Base-by-base conservation (phyloP, 2,113 vertebrate genomes). In the Halichoerus grypus region DNA sequence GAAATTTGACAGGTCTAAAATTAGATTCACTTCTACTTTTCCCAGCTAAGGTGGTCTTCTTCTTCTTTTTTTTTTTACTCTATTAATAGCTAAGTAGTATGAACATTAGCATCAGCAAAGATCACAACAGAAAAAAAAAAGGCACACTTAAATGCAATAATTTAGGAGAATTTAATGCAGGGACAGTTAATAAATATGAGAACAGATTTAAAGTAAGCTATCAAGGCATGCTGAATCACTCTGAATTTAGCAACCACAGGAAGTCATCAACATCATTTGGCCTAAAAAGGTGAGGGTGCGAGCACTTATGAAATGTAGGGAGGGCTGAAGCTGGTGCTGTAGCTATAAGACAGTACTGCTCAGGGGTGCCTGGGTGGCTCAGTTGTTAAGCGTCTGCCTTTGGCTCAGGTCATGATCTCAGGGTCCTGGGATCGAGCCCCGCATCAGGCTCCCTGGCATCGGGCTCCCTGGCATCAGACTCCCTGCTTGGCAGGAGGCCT, bases 11-110 rank as follows among this genome's bases (percentile, higher is more conserved):
- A 84, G 10, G 11, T 79, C 12, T 94, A 87, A 79, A 87, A 71
- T 74, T 89, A 61, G 83, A 94, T 94, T 94, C 22, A 74, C 14
- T 22, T 97, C 33, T 80, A 24, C 22, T 74, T 95, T 95, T 7
- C 19, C 14, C 10, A 92, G 55, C 28, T 80, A 76, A 69, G 0
- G 1, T 36, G 22, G 7, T 3, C 14, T 1, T 49, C 18, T 57
- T 97, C 61, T 36, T n/a, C 39, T 31, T 33, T 67, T 16, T 67
- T 33, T 67, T 59, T 9, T 11, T 3, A 12, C 10, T 69, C 57
- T 94, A 42, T 57, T 82, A 80, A 72, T 4, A 39, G 77, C 71
- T 33, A 89, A 88, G 28, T 57, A 63, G 6, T 46, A 84, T 88
- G 36, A 84, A 92, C 4, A 14, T 85, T 4, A 14, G 6, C 19